Evolutionary conservation across 1,140 invertebrate genomes (phyloP), one percentile per base, ranked within the genome.

Genomic region (Bilobella aurantiaca): DNA sequence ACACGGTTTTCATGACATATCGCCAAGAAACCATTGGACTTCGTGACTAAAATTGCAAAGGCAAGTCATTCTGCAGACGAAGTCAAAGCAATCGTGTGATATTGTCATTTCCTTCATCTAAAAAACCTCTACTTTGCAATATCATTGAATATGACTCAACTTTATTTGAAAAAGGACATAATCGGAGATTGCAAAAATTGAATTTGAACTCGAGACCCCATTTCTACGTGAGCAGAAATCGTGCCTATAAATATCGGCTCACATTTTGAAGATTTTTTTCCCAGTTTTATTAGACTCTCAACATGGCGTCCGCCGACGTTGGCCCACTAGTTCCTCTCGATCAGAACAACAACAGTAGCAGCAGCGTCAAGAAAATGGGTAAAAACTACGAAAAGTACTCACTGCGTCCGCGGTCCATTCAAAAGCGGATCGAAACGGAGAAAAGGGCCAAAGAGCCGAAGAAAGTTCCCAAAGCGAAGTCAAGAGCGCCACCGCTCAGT

Each of bases 401-500:
- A 59, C 76, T 83, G 16, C 73, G 82, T 16, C 76, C 78, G 1
- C 76, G 78, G 27, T 82, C 81, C 3, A 76, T 82, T 30, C 77
- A 80, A 59, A 82, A 81, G 47, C 69, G 81, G 37, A 76, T 81
- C 53, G 77, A 81, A 68, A 77, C 76, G 14, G 80, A 81, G 62
- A 73, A 76, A 60, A 75, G 75, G 56, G 57, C 71, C 42, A 74
- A 76, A 53, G 73, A 74, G 56, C 71, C 74, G 53, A 73, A 75
- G 0, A 76, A 74, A 63, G 72, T 58, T 64, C 75, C 75, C 0
- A 81, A 82, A 64, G 78, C 83, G n/a, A 89, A 88, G 75, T 80
- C 82, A 58, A 89, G 86, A 76, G 84, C 90, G 3, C 84, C 90
- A 49, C 90, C 91, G 1, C 80, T 93, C 64, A 91, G 88, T 79